phyloP scores from a whole-genome alignment of 2,797 vertebrate genomes.

The Euthynnus affinis region DNA sequence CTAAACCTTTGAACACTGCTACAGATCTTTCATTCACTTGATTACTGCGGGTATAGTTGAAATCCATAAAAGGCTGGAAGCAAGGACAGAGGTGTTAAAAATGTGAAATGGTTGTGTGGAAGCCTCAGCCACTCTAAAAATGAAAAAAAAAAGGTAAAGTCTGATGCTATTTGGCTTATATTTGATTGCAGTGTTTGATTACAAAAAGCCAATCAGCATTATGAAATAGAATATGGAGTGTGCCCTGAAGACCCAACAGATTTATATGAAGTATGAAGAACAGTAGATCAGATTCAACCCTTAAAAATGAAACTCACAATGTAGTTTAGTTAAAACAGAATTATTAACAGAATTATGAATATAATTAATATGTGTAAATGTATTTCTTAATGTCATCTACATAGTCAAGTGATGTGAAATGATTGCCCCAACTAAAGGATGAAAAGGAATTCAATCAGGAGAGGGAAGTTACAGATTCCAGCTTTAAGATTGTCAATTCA shows the following conservation, averaged over 20 bases:
- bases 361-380: neutral
- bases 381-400: neutral
- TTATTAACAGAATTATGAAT: neutral
- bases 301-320: neutral
- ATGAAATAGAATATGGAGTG: neutral
- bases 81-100: neutral
- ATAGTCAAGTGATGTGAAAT: no score
- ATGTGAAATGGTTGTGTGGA: neutral
- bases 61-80: neutral
- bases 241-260: neutral
- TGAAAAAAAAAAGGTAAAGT: no score
- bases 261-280: neutral
- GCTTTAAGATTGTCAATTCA: neutral
- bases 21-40: constrained; percentile 13
- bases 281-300: neutral
- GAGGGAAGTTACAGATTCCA: neutral
- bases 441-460: neutral
- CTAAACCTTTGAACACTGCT: neutral
- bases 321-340: neutral
- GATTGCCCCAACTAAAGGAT: neutral
- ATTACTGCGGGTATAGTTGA: neutral
- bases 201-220: neutral
- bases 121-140: no score
- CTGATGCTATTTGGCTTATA: no score
- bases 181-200: no score